Percentiles rank a stretch among this genome's conserved stretches.
Conservation (phyloP, 2,888 invertebrate species). For the Cheiracanthium punctorium region DNA sequence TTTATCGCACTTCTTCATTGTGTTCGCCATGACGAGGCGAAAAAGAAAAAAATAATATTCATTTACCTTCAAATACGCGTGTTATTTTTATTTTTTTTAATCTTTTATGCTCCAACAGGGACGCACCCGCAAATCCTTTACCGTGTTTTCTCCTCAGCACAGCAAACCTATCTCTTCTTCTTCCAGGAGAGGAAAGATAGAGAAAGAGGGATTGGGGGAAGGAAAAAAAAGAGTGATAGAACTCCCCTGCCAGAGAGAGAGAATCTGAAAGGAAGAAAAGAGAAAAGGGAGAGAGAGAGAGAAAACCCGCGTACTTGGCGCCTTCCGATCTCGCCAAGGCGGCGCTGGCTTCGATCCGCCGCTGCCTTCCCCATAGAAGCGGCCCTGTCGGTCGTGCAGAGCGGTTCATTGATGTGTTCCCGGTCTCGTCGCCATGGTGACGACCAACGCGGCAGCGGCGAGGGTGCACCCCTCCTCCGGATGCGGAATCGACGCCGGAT, state of each 20-base stretch:
- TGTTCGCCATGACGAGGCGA: too few relatives aligned
- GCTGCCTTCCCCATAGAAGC: slow-evolving; percentile 39
- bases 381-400: slow-evolving; percentile 60
- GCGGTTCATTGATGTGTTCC: slow-evolving; percentile 42
- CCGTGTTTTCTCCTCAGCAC: too few relatives aligned
- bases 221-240: background rate
- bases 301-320: slow-evolving; percentile 27
- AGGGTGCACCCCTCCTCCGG: slow-evolving; percentile 46
- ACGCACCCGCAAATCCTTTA: too few relatives aligned
- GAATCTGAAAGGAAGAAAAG: background rate
- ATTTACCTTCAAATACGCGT: too few relatives aligned
- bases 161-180: background rate
- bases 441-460: slow-evolving; percentile 55
- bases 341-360: slow-evolving; percentile 44
- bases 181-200: background rate
- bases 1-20: too few relatives aligned
- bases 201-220: background rate
- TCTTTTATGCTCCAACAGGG: too few relatives aligned
- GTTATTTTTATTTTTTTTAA: too few relatives aligned
- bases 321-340: slow-evolving; percentile 38
- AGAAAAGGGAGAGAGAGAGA: background rate
- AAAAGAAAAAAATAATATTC: too few relatives aligned
- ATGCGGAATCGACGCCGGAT: slow-evolving; percentile 8
- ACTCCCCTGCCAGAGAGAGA: background rate
- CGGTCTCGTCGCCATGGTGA: slow-evolving; percentile 53